phyloP scores from a whole-genome alignment of 2,888 invertebrate genomes.

The Eristalis tenax region DNA sequence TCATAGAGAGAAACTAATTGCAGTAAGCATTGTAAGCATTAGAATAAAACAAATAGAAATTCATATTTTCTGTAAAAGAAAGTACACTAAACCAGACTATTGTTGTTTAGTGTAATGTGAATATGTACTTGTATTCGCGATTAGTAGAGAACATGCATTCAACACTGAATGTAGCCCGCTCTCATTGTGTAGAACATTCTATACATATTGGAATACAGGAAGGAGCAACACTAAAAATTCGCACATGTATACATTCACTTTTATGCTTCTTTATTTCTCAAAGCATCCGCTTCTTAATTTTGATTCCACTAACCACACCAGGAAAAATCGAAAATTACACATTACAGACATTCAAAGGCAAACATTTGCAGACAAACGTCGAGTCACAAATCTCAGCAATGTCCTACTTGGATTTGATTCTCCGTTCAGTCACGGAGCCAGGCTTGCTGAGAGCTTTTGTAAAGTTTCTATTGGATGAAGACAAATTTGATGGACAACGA shows the following conservation, averaged over 20 bases:
- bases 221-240: background rate
- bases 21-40: background rate
- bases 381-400: constrained; percentile 96
- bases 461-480: constrained; percentile 90
- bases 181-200: background rate
- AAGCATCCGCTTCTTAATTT: constrained; percentile 41
- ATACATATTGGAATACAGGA: background rate
- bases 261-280: constrained; percentile 22
- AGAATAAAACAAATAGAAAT: background rate
- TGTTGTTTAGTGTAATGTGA: background rate
- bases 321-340: constrained; percentile 80
- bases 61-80: background rate
- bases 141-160: background rate
- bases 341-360: constrained; percentile 82
- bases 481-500: constrained; percentile 91
- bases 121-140: background rate
- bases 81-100: background rate
- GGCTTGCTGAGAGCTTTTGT: constrained; percentile 91
- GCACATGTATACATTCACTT: constrained; percentile 14
- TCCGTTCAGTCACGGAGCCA: constrained; percentile 93
- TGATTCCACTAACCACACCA: constrained; percentile 78
- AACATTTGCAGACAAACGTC: constrained; percentile 89
- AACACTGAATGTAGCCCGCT: background rate
- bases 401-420: constrained; percentile 94
- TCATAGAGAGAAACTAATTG: background rate